phyloP scores from a whole-genome alignment of 2,888 invertebrate species.

The Macrophya annulata region DNA sequence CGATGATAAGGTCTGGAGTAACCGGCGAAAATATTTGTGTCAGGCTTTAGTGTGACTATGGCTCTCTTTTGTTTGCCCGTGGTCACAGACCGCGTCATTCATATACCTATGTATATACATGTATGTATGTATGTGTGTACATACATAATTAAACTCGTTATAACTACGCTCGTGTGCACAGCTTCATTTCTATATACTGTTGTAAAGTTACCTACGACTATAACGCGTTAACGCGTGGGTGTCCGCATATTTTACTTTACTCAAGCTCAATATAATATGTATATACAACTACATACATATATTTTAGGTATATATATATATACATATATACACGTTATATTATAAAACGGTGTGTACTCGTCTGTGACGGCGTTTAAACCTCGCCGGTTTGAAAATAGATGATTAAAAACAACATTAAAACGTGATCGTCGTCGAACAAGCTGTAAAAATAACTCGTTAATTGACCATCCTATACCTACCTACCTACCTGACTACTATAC shows the following conservation, averaged over 20 bases:
- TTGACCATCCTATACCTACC: neutral
- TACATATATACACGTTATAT: neutral
- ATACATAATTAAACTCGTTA: conserved; percentile 29
- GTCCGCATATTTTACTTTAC: conserved; percentile 36
- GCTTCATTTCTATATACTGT: neutral
- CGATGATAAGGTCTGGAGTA: conserved; percentile 42
- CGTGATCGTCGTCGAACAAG: neutral
- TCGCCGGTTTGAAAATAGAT: conserved; percentile 9
- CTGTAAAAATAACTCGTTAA: conserved; percentile 45
- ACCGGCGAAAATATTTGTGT: conserved; percentile 53
- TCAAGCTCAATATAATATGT: neutral
- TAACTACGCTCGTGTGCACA: neutral
- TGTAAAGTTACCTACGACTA: neutral
- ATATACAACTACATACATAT: neutral
- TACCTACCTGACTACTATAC: neutral
- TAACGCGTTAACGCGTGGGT: conserved; percentile 2
- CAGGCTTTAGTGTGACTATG: conserved; percentile 2
- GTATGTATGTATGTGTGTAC: neutral
- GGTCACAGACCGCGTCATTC: conserved; percentile 35
- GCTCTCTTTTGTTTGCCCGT: conserved; percentile 7
- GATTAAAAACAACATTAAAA: neutral
- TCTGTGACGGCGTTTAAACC: conserved; percentile 10
- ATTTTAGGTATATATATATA: neutral
- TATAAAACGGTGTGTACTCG: neutral
- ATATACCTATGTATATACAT: neutral